A percentile compares a stretch with the other conserved stretches of the same genome.
Evolutionary conservation across 2,113 vertebrate species (phyloP).

Genomic region (Ctenomys sociabilis): DNA sequence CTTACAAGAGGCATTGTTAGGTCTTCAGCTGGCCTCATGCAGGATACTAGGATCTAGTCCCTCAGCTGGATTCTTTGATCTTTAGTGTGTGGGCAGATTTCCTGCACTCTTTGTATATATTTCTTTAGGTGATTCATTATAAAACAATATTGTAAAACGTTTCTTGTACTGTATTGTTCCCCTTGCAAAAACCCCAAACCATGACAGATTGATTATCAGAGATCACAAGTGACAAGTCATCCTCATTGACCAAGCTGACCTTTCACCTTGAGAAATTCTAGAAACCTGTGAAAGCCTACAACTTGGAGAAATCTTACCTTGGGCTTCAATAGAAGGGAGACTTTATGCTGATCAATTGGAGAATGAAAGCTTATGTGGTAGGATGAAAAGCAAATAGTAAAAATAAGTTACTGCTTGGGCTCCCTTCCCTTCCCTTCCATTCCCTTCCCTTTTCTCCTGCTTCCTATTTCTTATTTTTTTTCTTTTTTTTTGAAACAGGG

Average conservation of each 20-base stretch:
- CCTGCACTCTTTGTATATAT: no score
- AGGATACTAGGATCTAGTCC: no score
- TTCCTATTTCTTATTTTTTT: not conserved
- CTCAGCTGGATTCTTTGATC: no score
- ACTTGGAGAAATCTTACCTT: not conserved
- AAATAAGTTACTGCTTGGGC: not conserved
- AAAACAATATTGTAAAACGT: no score
- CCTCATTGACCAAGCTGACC: not conserved
- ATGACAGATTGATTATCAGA: not conserved
- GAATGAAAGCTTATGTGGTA: not conserved
- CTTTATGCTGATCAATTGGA: not conserved
- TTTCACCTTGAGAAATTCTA: slow-evolving; percentile 7
- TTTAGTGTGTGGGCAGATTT: no score
- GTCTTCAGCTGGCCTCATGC: no score
- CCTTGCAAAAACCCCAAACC: no score
- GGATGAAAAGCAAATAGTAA: not conserved
- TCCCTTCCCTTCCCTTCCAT: not conserved
- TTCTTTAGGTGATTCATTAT: no score
- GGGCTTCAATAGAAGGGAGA: slow-evolving; percentile 3
- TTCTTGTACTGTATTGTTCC: no score
- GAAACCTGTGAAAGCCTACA: slow-evolving; percentile 13
- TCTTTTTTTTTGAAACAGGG: not conserved
- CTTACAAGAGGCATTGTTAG: no score
- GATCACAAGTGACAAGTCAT: not conserved
- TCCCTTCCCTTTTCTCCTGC: not conserved